Conservation (phyloP, 2,888 invertebrate species). For the Drosophila prolongata region DNA sequence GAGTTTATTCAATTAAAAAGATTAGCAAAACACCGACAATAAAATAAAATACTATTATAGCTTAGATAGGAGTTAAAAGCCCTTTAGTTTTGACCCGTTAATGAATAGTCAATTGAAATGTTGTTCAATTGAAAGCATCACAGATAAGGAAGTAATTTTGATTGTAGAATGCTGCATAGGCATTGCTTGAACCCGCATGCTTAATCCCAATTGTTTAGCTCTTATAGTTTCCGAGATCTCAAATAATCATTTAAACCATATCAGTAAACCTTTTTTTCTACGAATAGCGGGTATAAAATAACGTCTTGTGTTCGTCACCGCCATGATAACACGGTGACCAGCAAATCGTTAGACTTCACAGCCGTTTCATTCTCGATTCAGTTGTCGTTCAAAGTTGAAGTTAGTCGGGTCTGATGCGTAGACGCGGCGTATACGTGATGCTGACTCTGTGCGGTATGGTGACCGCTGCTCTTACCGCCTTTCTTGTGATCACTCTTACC, state of each 20-base stretch:
- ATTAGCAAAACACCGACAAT: no score
- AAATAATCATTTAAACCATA: no score
- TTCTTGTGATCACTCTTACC: conserved; percentile 49
- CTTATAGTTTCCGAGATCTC: no score
- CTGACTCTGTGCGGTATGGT: conserved; percentile 52
- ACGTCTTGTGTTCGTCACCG: background rate
- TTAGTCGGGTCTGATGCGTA: conserved; percentile 53
- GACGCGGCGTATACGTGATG: conserved; percentile 65
- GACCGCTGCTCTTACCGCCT: conserved; percentile 35
- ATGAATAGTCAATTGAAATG: conserved; percentile 7
- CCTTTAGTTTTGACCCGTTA: background rate
- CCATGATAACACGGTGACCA: background rate
- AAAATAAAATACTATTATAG: no score
- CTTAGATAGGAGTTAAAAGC: no score
- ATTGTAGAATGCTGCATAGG: background rate
- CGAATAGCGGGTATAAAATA: no score
- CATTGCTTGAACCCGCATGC: no score
- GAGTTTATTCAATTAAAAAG: no score
- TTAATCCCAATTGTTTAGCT: no score
- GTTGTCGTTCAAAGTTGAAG: conserved; percentile 12
- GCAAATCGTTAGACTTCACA: conserved; percentile 1
- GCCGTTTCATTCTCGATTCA: conserved; percentile 2
- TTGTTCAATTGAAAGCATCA: conserved; percentile 7
- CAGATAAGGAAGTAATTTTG: conserved; percentile 13
- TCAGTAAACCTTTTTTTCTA: no score